Evolutionary conservation across 2,888 invertebrate genomes (phyloP), one percentile per base, ranked within the genome.

Genomic region (Alviniconcha strummeri): DNA sequence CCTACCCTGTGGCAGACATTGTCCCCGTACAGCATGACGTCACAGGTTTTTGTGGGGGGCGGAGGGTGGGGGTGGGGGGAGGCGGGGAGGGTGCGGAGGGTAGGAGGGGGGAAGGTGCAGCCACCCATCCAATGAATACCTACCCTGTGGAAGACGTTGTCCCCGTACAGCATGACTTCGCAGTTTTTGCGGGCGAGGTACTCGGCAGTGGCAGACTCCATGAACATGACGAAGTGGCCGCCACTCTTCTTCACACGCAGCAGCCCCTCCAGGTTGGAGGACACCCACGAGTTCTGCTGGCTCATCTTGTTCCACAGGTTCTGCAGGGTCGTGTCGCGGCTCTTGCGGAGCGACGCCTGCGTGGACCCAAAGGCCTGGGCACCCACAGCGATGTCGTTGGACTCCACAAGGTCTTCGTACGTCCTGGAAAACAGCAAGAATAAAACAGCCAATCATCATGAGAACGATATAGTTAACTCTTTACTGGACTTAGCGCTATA

Each of bases 21-120:
- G 15, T 88, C 86, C n/a, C 88, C 88, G 67, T 85, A 87, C 36
- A 88, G 69, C 84, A 86, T 86, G 56, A 88, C 81, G 72, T 88
- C 85, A 76, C 88, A 88, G 80, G 80, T 87, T 81, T 56, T 84
- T 83, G 60, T 84, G 83, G n/a, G 80, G 82, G 36, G 36, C 1
- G 36, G 36, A 3, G 36, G 36, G 36, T 0, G 36, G 36, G 36
- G 36, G 36, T 0, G 36, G 36, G 36, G 36, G 36, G 36, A 36
- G 36, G 36, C 1, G 36, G 36, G 36, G 36, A 3, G 36, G 36
- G 36, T 1, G 36, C 1, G 36, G 36, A 3, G 36, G 36, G 36
- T 36, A 36, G 36, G 36, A 36, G 36, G 3, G 36, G 36, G 36
- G 36, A 36, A 3, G 36, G 36, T 36, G 36, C 36, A 36, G 36